phyloP scores from a whole-genome alignment of 2,113 vertebrate genomes.

The Hydrochoerus hydrochaeris region DNA sequence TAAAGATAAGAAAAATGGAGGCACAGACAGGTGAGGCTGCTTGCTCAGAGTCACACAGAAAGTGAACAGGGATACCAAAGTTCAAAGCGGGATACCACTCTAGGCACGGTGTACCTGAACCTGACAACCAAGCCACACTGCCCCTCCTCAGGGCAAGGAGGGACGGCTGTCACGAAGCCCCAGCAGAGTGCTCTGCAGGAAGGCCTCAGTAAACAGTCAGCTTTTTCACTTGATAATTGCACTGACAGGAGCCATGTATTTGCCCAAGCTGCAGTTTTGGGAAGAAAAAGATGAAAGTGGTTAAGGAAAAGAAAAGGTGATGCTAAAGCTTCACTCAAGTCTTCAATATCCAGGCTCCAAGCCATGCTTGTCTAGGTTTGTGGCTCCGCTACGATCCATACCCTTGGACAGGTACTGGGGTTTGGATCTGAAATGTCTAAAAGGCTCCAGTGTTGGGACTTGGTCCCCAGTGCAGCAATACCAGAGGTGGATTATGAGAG shows the following conservation, averaged over 20 bases:
- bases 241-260: neutral
- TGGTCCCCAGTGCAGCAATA: neutral
- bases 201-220: constrained; percentile 25
- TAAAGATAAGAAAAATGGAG: neutral
- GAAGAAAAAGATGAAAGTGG: constrained; percentile 49
- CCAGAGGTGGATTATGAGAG: neutral
- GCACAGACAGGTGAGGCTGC: neutral
- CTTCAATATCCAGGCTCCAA: neutral
- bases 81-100: neutral
- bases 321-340: neutral
- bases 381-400: neutral
- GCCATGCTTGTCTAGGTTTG: neutral
- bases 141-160: neutral
- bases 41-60: neutral
- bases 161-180: neutral
- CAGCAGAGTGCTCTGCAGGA: neutral
- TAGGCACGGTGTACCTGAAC: neutral
- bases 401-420: neutral
- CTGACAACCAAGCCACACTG: neutral
- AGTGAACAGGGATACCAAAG: neutral
- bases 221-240: neutral
- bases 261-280: neutral
- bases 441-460: neutral
- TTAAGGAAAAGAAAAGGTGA: constrained; percentile 30
- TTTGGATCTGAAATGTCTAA: neutral